Evolutionary conservation across 2,797 vertebrate species (phyloP).

Genomic region (Sebastes jordani): DNA sequence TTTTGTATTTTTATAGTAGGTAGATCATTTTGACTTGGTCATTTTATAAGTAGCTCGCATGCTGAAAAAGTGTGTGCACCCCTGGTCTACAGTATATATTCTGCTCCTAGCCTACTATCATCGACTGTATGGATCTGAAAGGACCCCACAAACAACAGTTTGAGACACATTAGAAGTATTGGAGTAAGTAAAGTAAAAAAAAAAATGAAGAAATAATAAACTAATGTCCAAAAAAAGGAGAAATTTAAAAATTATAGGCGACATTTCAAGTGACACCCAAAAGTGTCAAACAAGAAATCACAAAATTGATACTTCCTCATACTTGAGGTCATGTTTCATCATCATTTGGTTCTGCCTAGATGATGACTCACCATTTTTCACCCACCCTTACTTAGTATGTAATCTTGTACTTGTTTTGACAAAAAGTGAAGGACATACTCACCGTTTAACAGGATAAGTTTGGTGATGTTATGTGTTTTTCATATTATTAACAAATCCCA

Average conservation of each 20-base stretch:
- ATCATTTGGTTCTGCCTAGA: neutral
- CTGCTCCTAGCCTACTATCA: neutral
- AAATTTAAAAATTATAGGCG: accelerated
- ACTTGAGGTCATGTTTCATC: neutral
- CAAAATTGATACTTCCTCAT: neutral
- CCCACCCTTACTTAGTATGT: neutral
- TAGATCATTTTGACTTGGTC: no score
- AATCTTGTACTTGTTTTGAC: neutral
- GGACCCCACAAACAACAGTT: neutral
- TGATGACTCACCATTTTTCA: neutral
- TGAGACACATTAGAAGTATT: neutral
- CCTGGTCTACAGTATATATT: no score
- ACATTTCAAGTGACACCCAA: neutral
- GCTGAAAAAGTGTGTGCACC: no score
- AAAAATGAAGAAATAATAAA: neutral
- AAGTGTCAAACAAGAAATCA: neutral
- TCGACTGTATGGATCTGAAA: neutral
- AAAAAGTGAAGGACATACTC: neutral
- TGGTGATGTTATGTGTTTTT: neutral
- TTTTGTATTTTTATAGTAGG: no score
- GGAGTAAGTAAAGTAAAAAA: neutral
- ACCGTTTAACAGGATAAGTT: neutral
- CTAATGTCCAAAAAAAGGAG: neutral
- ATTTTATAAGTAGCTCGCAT: no score
- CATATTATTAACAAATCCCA: neutral